Percentiles rank a stretch among this genome's conserved stretches.
Evolutionary conservation across 2,797 vertebrate species (phyloP).

Genomic region (Falco naumanni): DNA sequence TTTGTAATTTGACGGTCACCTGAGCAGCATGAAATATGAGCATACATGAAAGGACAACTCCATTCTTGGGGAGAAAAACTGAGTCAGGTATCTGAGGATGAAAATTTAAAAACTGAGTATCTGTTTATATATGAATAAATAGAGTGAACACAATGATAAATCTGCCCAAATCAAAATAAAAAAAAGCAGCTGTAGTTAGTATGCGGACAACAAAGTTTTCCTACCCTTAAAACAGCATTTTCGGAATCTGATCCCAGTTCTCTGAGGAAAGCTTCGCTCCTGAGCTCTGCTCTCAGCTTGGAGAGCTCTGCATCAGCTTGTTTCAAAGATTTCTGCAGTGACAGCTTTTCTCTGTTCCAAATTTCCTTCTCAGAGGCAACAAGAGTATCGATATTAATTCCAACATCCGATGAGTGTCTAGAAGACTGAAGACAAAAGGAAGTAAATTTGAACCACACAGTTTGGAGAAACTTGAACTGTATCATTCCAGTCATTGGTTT

Average conservation of each 20-base stretch:
- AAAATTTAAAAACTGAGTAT: background rate
- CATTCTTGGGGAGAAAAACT: background rate
- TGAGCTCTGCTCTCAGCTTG: slow-evolving; percentile 86
- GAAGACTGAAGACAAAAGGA: slow-evolving; percentile 69
- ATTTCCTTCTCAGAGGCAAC: slow-evolving; percentile 86
- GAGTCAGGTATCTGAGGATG: background rate
- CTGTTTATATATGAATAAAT: background rate
- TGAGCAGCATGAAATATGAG: background rate
- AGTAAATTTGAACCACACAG: background rate
- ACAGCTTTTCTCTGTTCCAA: slow-evolving; percentile 86
- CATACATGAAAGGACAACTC: background rate
- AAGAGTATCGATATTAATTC: slow-evolving; percentile 74
- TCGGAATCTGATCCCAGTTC: slow-evolving; percentile 86
- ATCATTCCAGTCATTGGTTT: background rate
- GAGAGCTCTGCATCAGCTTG: slow-evolving; percentile 85
- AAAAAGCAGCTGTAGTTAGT: background rate
- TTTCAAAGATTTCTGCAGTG: slow-evolving; percentile 86
- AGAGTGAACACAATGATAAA: background rate
- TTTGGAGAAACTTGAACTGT: background rate
- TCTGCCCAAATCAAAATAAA: background rate
- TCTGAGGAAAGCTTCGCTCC: slow-evolving; percentile 81
- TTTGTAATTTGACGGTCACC: background rate
- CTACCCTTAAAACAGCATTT: slow-evolving; percentile 87
- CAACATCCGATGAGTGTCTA: slow-evolving; percentile 62
- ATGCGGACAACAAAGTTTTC: background rate